A percentile compares a stretch with the other conserved stretches of the same genome.
Evolutionary conservation across 1,140 invertebrate genomes (phyloP).

Genomic region (Zaprionus ghesquierei): DNA sequence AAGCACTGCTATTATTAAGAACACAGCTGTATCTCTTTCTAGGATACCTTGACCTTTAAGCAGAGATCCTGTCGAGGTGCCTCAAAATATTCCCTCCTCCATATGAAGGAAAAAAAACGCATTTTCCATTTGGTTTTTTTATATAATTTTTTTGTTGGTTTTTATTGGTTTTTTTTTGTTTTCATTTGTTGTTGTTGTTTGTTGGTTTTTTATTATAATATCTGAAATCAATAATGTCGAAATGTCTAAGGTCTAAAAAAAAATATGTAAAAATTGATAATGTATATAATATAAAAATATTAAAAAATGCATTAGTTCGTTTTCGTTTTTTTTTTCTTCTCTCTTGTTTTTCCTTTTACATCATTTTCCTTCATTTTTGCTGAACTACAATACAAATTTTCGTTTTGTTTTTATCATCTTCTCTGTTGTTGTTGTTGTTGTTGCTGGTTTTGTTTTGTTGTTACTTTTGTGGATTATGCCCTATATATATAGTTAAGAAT

Average conservation of each 20-base stretch:
- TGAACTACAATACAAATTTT: constrained; percentile 75
- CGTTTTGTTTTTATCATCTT: constrained; percentile 13
- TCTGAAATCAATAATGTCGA: constrained; percentile 82
- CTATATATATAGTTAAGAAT: constrained; percentile 47
- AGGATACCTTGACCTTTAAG: no score
- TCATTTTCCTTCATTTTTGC: constrained; percentile 42
- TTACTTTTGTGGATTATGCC: constrained; percentile 70
- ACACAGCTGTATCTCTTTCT: no score
- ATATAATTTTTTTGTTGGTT: constrained; percentile 15
- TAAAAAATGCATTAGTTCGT: constrained; percentile 81
- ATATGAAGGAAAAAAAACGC: neutral
- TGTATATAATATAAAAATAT: constrained; percentile 82
- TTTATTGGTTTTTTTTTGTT: constrained; percentile 20
- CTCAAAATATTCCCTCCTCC: no score
- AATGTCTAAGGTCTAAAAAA: constrained; percentile 81
- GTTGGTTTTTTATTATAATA: constrained; percentile 74
- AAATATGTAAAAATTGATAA: constrained; percentile 82
- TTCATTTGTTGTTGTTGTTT: constrained; percentile 23
- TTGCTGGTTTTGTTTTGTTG: constrained; percentile 52
- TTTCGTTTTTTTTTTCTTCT: constrained; percentile 29
- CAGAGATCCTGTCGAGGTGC: no score
- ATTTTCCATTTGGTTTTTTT: neutral
- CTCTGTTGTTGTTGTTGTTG: constrained; percentile 39
- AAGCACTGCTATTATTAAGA: no score
- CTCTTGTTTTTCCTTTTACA: constrained; percentile 39